A percentile compares a stretch with the other conserved stretches of the same genome.
These are phyloP conservation scores for Cossypha heuglini DNA, from an alignment of 2,797 vertebrate genomes.

Conservation along the genomic window DNA sequence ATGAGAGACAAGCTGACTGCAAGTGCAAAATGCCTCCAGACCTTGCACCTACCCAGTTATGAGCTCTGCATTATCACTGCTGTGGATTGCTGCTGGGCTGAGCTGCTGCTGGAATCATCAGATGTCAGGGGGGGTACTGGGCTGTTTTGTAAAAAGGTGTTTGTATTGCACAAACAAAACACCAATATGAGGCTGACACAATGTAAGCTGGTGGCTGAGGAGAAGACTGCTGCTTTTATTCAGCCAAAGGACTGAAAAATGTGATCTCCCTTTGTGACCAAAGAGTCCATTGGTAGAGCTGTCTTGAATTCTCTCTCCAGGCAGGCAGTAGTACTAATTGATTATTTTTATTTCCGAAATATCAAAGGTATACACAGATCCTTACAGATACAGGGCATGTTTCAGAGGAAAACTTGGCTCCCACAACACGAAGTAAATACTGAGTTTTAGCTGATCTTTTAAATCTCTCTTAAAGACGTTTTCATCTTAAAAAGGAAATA, in stretches of 20 bases:
- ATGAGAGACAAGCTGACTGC: neutral
- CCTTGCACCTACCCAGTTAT: neutral
- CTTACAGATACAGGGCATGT: neutral
- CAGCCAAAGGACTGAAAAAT: neutral
- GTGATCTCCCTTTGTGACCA: neutral
- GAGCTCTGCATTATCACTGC: neutral
- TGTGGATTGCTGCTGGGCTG: neutral
- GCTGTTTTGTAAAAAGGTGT: neutral
- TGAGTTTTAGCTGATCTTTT: neutral
- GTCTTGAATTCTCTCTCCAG: neutral
- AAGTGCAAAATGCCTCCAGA: neutral
- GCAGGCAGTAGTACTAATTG: neutral
- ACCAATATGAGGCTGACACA: neutral
- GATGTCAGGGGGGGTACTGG: neutral
- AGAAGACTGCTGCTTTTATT: neutral
- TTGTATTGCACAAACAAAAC: neutral
- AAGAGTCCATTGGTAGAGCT: neutral
- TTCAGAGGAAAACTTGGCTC: neutral
- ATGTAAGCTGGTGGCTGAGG: neutral
- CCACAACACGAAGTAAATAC: neutral
- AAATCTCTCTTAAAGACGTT: neutral
- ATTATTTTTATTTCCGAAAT: neutral
- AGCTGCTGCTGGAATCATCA: neutral
- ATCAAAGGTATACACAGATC: neutral
- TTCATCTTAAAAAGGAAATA: neutral